Conservation (phyloP, 2,797 vertebrate species). For the Pangasius sanitwongsei region DNA sequence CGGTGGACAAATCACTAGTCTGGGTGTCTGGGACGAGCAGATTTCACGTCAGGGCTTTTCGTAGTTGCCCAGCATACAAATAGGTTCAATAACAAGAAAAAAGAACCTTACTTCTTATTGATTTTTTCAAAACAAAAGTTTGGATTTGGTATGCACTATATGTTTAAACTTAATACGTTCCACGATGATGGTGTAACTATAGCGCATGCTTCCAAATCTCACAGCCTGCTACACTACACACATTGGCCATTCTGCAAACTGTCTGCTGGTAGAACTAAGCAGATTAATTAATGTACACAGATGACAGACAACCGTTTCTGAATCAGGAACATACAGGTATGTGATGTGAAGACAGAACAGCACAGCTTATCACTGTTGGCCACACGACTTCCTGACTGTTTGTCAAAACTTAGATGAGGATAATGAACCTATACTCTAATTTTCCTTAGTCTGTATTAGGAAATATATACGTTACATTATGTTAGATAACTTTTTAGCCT, state of each 20-base stretch:
- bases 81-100: neutral
- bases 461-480: neutral
- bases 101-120: neutral
- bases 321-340: neutral
- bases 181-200: neutral
- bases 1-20: neutral
- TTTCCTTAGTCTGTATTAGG: neutral
- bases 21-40: neutral
- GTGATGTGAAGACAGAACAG: neutral
- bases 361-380: neutral
- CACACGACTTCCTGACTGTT: neutral
- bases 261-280: neutral
- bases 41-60: neutral
- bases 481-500: neutral
- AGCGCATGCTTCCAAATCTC: neutral
- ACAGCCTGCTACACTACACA: neutral
- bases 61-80: neutral
- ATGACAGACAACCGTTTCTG: neutral
- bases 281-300: neutral
- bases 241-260: neutral
- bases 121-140: neutral
- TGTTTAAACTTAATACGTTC: neutral
- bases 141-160: neutral
- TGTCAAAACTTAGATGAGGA: neutral
- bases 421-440: neutral